Base-by-base conservation (phyloP, 2,888 invertebrate species). In the Anthrax anthrax region DNA sequence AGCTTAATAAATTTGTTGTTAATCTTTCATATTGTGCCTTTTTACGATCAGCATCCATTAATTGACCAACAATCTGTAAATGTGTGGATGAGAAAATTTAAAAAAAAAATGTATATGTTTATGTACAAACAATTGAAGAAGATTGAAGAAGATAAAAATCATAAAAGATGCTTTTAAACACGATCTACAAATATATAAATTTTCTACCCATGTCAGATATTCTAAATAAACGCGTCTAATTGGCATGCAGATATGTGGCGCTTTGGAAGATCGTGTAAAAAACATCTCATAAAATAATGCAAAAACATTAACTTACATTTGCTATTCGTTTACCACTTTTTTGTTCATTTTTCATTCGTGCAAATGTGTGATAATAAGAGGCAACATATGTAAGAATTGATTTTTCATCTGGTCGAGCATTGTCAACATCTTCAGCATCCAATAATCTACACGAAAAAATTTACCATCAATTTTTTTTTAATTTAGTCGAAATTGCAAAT, bases 351-450 rank as follows among this genome's bases (percentile, higher is more conserved):
- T 96, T 97, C 92, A 97, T 95, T 56, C 95, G 78, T 39, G 97
- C 96, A 73, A 98, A 98, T 47, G 96, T 95, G 72, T 98, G 97
- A 70, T 98, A 98, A 71, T 96, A 97, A 16, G 94, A 92, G 2
- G 97, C 96, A 36, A 98, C 95, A 65, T 98, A 98, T 18, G 97
- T 98, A 74, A 98, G 89, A 63, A 98, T 91, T 32, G 95, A 95
- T 70, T 96, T 97, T 72, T 98, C 98, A 65, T 97, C 97, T 0
- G 96, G 96, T 40, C 90, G 77, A 45, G 75, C 81, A 0, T 86
- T 91, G 71, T 97, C 96, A 54, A 98, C 86, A 69, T 98, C 94
- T 75, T 96, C 96, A 50, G 96, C 94, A 65, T 96, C 96, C 43
- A 97, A 75, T 47, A 97, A 78, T 52, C 81, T 77, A 37, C 4